Base-by-base conservation (phyloP, 1,140 invertebrate species). In the Drosophila gunungcola region DNA sequence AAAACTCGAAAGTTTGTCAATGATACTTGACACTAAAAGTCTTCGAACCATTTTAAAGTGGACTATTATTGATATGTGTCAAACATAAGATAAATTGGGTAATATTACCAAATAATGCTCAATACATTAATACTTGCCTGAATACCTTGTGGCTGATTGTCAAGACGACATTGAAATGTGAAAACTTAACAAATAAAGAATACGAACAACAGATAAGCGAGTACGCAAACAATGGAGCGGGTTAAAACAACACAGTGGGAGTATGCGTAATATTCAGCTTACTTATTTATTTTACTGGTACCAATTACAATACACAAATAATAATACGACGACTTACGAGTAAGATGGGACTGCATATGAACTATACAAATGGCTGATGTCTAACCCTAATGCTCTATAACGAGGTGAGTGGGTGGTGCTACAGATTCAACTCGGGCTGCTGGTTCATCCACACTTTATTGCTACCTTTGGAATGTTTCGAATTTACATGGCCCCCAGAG, bases 381-480 rank as follows among this genome's bases (percentile, higher is more conserved):
- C 42, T 68, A 49, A 41, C 9, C 41, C 43, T 58, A 57, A 49
- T 34, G 16, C 38, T 72, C 43, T 42, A 38, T 5, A 38, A 51
- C 29, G 49, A 32, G 53, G 36, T 49, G 29, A 21, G 16, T 21
- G 16, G 16, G 49, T 41, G 43, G 16, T 42, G 38, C 67, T 73
- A 54, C 60, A 34, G 29, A 39, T 25, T 56, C 16, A 48, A 70
- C n/a, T 69, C 27, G 3, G n/a, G 9, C 36, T 49, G 36, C 9
- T 16, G n/a, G 32, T 43, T 52, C 5, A 25, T 49, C 27, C 39
- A 48, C 27, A 11, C 38, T 58, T 62, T 75, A 80, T 70, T 60
- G 34, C 54, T 68, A 42, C 10, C 62, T 85, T 77, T 89, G 84
- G 76, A 88, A 73, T 83, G 70, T 58, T 74, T 43, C 9, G 34